Base-by-base conservation (phyloP, 2,888 invertebrate genomes). In the Mongoloraphidia duomilia region DNA sequence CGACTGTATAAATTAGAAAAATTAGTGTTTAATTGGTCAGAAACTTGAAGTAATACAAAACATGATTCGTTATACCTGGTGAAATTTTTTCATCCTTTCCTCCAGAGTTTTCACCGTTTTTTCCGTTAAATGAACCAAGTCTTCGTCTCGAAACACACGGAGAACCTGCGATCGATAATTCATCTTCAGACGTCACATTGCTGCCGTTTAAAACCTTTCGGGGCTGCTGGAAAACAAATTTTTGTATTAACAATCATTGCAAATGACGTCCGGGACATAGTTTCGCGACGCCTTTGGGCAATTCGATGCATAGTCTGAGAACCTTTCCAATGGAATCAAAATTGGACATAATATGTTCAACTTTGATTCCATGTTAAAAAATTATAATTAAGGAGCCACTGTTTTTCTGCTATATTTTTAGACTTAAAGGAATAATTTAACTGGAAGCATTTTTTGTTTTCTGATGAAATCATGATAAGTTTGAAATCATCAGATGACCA, bases 121-220 rank as follows among this genome's bases (percentile, higher is more conserved):
- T 61, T n/a, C 73, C 75, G 49, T 76, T 76, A 57, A 77, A 80
- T 0, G 84, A 82, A 26, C 83, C 83, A 54, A 83, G 66, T 49
- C 83, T 70, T 50, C 82, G 70, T 53, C 84, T 69, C 5, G 75
- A 71, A 35, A 84, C 68, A 9, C 77, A 77, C 1, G 85, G 85
- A 44, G 84, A 84, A 44, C 80, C 77, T 10, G 75, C 70, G 40
- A 74, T 67, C 9, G 77, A 76, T 40, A 72, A 65, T 49, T 78
- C 75, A 52, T 80, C 81, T 57, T 80, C 80, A 49, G 80, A 80
- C 3, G 76, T 74, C 36, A 75, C 72, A 14, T 67, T 66, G 46
- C 67, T 66, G 48, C 72, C 69, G 56, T 71, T 72, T 55, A 70
- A 54, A 12, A 59, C 54, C 58, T 62, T 65, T 53, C 63, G 58